Evolutionary conservation across 2,888 invertebrate genomes (phyloP).

Genomic region (Lasioglossum marginatum): DNA sequence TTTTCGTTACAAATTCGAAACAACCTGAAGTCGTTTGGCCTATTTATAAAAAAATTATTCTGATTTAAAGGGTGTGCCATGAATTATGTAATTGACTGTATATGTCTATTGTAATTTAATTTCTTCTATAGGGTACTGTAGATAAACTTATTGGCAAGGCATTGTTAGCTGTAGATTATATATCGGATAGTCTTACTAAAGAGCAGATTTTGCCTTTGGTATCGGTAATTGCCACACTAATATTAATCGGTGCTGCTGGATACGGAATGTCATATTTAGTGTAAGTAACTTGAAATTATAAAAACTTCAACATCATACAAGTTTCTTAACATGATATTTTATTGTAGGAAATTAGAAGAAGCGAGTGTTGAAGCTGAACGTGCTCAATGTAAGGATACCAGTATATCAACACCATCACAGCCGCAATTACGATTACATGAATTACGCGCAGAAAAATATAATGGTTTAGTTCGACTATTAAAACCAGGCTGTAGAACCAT

Average conservation of each 20-base stretch:
- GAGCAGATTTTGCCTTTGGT: conserved; percentile 92
- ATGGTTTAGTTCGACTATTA: conserved; percentile 95
- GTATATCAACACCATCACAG: conserved; percentile 82
- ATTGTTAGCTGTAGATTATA: conserved; percentile 89
- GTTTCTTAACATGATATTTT: conserved; percentile 1
- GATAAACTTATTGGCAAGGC: conserved; percentile 89
- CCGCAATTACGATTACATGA: conserved; percentile 95
- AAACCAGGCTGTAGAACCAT: conserved; percentile 98
- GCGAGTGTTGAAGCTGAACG: conserved; percentile 86
- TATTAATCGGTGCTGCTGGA: conserved; percentile 91
- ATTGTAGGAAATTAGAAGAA: conserved; percentile 87
- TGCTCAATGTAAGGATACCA: conserved; percentile 85
- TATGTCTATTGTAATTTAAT: background rate
- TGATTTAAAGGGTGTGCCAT: background rate
- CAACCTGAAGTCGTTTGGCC: background rate
- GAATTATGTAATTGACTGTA: background rate
- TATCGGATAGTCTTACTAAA: conserved; percentile 90
- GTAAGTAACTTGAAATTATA: conserved; percentile 82
- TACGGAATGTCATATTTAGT: conserved; percentile 95
- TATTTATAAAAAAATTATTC: background rate
- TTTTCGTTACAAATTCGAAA: background rate
- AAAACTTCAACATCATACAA: background rate
- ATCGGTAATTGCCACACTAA: conserved; percentile 91
- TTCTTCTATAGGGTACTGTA: conserved; percentile 86
- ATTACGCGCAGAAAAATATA: conserved; percentile 96